Evolutionary conservation across 2,113 vertebrate genomes (phyloP), one percentile per base, ranked within the genome.

Genomic region (Serinus canaria): DNA sequence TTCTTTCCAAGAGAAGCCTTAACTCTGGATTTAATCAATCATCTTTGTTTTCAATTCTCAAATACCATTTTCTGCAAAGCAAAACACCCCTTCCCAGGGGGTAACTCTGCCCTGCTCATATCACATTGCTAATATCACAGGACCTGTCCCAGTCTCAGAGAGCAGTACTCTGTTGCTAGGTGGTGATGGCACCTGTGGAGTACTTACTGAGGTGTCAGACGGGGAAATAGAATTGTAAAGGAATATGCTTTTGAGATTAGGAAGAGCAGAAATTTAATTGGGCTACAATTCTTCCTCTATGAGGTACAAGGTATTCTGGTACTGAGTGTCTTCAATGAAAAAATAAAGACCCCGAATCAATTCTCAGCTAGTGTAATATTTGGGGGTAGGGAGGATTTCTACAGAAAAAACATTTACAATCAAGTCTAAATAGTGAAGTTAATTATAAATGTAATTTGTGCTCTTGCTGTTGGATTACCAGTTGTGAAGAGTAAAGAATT

Each of bases 151-250:
- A 39, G 55, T 10, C 89, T 55, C 68, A 35, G 50, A 78, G 88
- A 78, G 22, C 68, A 70, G 50, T 9, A 17, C 43, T 64, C 69
- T 70, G 62, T 8, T 83, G 67, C 94, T 49, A 83, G 25, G 67
- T 82, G 67, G 49, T 83, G 84, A 95, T 44, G 63, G 93, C 70
- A 92, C 92, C 92, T 70, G 78, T 56, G 80, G 78, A 77, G 67
- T 9, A 56, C 66, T 85, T 50, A 58, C 74, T 30, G 43, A 95
- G 63, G 82, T 80, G 76, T 68, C 82, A 74, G 75, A 74, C 87
- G 63, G 47, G 35, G 85, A 96, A 90, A 63, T 52, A 56, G 86
- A 35, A 86, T 41, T 2, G 7, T 74, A 83, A 77, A 86, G 43
- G 33, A 76, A 63, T 31, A 70, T 5, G 19, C 15, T 55, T 77